Percentiles rank a stretch among this genome's conserved stretches.
Evolutionary conservation across 2,888 invertebrate genomes (phyloP).

Genomic region (Busseola fusca): DNA sequence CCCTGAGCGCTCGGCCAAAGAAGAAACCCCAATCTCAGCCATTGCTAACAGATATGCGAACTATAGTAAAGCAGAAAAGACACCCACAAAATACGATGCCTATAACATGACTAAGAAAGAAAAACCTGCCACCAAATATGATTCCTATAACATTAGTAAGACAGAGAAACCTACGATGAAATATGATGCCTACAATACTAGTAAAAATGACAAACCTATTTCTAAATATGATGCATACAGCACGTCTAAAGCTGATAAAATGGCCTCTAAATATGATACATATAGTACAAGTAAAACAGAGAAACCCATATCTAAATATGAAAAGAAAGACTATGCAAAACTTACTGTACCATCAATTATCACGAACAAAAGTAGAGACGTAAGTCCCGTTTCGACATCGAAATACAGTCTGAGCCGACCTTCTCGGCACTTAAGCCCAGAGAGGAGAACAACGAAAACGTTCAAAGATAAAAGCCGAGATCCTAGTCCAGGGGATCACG

Average conservation of each 20-base stretch:
- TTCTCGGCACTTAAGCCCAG: conserved; percentile 87
- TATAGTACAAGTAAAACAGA: conserved; percentile 62
- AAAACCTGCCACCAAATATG: conserved; percentile 72
- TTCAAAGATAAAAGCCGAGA: conserved; percentile 87
- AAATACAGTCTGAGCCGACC: conserved; percentile 82
- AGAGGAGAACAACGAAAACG: conserved; percentile 78
- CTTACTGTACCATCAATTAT: conserved; percentile 76
- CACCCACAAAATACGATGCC: conserved; percentile 58
- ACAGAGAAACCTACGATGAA: conserved; percentile 69
- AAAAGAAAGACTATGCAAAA: conserved; percentile 87
- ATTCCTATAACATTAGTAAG: conserved; percentile 62
- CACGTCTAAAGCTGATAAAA: conserved; percentile 64
- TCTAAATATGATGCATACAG: conserved; percentile 73
- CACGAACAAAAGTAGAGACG: conserved; percentile 86
- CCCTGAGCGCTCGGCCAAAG: conserved; percentile 78
- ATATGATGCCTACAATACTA: conserved; percentile 71
- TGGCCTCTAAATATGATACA: conserved; percentile 74
- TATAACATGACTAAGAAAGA: conserved; percentile 61
- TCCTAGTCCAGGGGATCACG: conserved; percentile 88
- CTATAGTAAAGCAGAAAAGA: conserved; percentile 73
- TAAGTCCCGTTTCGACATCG: conserved; percentile 87
- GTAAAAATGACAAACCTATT: conserved; percentile 66
- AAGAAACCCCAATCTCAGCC: conserved; percentile 82
- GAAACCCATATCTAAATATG: conserved; percentile 74
- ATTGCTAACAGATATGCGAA: conserved; percentile 83